Conservation (phyloP, 2,888 invertebrate genomes). For the Brachyptera risi region DNA sequence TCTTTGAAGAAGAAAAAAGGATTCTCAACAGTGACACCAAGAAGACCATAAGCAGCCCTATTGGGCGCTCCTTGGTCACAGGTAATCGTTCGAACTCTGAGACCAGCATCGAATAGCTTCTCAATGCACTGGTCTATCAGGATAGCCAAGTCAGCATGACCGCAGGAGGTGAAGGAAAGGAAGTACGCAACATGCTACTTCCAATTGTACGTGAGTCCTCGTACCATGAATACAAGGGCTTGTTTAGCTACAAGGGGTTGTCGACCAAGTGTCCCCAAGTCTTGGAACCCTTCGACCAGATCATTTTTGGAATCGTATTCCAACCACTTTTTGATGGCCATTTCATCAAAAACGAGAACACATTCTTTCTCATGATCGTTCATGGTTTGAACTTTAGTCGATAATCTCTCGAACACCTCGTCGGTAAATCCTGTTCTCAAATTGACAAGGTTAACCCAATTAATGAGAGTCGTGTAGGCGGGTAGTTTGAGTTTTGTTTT, state of each 20-base stretch:
- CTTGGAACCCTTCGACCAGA: conserved; percentile 34
- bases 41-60: conserved; percentile 28
- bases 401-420: conserved; percentile 33
- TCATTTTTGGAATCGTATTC: conserved; percentile 34
- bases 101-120: conserved; percentile 28
- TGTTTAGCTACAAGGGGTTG: conserved; percentile 33
- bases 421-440: conserved; percentile 32
- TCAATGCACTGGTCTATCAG: conserved; percentile 31
- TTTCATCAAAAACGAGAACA: conserved; percentile 37
- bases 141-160: conserved; percentile 19
- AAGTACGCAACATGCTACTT: conserved; percentile 36
- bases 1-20: conserved; percentile 28
- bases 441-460: neutral
- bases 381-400: conserved; percentile 36
- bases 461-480: neutral
- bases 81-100: conserved; percentile 33
- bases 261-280: conserved; percentile 34
- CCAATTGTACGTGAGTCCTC: conserved; percentile 34
- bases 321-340: conserved; percentile 34
- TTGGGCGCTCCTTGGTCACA: conserved; percentile 35
- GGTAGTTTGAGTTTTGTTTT: neutral
- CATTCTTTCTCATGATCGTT: conserved; percentile 32
- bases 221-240: conserved; percentile 36
- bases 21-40: conserved; percentile 32
- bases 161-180: conserved; percentile 30